phyloP scores from a whole-genome alignment of 1,140 invertebrate species.

The Drosophila paulistorum region DNA sequence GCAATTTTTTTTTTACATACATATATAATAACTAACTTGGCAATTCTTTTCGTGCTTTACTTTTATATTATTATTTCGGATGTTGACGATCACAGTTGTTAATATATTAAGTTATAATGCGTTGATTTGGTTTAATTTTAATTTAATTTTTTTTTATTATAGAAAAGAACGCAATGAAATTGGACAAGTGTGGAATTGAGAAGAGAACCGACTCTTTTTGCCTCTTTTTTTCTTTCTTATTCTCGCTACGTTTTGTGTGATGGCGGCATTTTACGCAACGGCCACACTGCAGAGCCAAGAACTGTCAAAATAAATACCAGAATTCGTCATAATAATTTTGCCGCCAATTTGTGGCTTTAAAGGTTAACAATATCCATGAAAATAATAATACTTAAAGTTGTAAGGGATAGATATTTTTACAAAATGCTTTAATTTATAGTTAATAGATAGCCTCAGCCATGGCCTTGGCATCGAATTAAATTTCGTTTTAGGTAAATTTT shows the following conservation, averaged over 20 bases:
- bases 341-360: neutral
- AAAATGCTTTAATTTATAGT: too few relatives aligned
- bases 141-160: conserved; percentile 29
- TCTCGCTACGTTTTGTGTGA: conserved; percentile 41
- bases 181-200: conserved; percentile 81
- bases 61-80: conserved; percentile 54
- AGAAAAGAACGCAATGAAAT: conserved; percentile 82
- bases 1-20: conserved; percentile 53
- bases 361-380: neutral
- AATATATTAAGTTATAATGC: conserved; percentile 74
- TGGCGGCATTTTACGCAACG: conserved; percentile 45
- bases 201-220: conserved; percentile 72
- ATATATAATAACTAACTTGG: conserved; percentile 65
- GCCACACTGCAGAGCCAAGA: conserved; percentile 15
- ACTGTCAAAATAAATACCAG: conserved; percentile 13
- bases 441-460: too few relatives aligned
- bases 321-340: neutral
- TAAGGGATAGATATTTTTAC: too few relatives aligned
- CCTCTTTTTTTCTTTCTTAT: conserved; percentile 55
- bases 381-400: too few relatives aligned
- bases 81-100: conserved; percentile 78
- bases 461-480: too few relatives aligned
- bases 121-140: conserved; percentile 69
- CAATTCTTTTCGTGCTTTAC: conserved; percentile 63
- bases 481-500: too few relatives aligned